A percentile compares a stretch with the other conserved stretches of the same genome.
These are phyloP conservation scores for Argentina silus DNA, from an alignment of 2,797 vertebrate species.

Conservation along the genomic window DNA sequence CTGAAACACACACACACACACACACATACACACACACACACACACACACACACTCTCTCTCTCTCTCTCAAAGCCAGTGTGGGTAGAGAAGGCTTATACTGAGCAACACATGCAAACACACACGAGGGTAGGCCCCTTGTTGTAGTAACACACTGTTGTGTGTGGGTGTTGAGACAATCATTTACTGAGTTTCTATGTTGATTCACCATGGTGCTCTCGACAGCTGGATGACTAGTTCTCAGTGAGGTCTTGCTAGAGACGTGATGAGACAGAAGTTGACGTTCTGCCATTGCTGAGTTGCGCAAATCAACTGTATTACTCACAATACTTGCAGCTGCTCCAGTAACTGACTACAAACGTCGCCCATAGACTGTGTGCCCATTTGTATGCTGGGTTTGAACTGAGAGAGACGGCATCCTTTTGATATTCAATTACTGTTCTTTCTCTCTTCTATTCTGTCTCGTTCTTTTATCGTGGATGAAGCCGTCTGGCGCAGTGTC, in stretches of 20 bases:
- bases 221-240: conserved; percentile 34
- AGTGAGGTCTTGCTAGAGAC: not conserved
- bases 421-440: conserved; percentile 44
- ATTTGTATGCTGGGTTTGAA: not conserved
- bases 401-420: conserved; percentile 18
- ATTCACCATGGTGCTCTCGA: conserved; percentile 67
- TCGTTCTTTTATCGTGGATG: conserved; percentile 42
- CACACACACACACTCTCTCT: conserved; percentile 34
- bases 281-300: not conserved
- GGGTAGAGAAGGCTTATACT: not conserved
- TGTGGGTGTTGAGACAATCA: conserved; percentile 60
- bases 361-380: not conserved
- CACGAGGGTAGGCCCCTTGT: not conserved
- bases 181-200: conserved; percentile 30
- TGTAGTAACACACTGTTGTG: not conserved
- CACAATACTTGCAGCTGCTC: not conserved
- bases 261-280: not conserved
- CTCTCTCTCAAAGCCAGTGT: conserved; percentile 24
- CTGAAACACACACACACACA: conserved; percentile 37
- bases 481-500: conserved; percentile 46
- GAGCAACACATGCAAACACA: conserved; percentile 23
- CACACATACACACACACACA: conserved; percentile 36
- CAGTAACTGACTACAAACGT: not conserved
- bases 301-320: not conserved
- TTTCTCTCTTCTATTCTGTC: conserved; percentile 30